A percentile compares a stretch with the other conserved stretches of the same genome.
These are phyloP conservation scores for Papilio machaon DNA, from an alignment of 1,140 invertebrate genomes.

Conservation along the genomic window DNA sequence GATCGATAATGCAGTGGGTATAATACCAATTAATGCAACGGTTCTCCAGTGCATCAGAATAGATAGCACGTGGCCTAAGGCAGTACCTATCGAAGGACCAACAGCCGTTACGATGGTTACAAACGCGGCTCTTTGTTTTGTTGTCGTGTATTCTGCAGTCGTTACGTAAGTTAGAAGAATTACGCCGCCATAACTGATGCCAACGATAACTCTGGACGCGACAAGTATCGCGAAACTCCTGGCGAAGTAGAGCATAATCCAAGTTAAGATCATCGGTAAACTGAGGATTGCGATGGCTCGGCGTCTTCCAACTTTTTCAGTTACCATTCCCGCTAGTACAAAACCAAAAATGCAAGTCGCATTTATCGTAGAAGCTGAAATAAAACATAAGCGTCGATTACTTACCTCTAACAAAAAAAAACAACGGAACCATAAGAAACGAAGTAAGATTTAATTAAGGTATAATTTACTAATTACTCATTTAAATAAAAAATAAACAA, in stretches of 20 bases:
- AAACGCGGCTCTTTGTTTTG: slow-evolving; percentile 28
- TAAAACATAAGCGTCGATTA: neutral
- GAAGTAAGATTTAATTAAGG: neutral
- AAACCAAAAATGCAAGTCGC: slow-evolving; percentile 39
- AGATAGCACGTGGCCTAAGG: slow-evolving; percentile 43
- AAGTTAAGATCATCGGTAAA: slow-evolving; percentile 26
- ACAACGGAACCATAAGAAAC: neutral
- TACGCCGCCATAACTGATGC: slow-evolving; percentile 39
- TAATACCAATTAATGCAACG: slow-evolving; percentile 44
- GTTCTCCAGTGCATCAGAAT: slow-evolving; percentile 47
- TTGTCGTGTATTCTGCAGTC: slow-evolving; percentile 41
- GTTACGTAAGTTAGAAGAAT: slow-evolving; percentile 37
- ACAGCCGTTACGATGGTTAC: slow-evolving; percentile 38
- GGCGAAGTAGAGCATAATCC: slow-evolving; percentile 42
- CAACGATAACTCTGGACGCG: slow-evolving; percentile 41
- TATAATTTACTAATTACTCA: neutral
- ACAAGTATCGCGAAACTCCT: slow-evolving; percentile 33
- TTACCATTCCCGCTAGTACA: slow-evolving; percentile 31
- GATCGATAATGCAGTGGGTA: slow-evolving; percentile 36
- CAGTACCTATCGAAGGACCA: slow-evolving; percentile 40
- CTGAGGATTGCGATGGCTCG: slow-evolving; percentile 32
- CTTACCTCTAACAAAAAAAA: neutral
- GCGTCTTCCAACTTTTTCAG: slow-evolving; percentile 41
- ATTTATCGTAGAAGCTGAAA: slow-evolving; percentile 47
- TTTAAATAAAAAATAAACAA: neutral